These are phyloP conservation scores for Stichodactyla mertensii DNA, from an alignment of 64 coral and sea anemone genomes.

Conservation along the genomic window DNA sequence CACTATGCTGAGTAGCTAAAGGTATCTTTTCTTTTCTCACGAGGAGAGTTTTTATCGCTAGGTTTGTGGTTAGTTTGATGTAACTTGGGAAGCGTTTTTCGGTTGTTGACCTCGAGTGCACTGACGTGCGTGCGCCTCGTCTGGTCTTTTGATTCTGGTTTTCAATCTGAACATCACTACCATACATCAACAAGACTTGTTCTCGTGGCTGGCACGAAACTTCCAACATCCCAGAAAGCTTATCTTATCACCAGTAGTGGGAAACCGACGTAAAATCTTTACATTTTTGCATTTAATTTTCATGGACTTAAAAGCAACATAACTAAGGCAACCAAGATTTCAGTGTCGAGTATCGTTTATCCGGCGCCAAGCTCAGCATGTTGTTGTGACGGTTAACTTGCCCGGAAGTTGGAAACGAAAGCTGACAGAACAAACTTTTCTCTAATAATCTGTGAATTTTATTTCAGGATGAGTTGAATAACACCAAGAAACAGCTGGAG, in stretches of 20 bases:
- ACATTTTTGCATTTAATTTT: not conserved
- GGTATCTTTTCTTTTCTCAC: not conserved
- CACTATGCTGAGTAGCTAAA: not conserved
- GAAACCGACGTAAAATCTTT: not conserved
- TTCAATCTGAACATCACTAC: not conserved
- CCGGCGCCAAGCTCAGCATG: not conserved
- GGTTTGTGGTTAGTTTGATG: not conserved
- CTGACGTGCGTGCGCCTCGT: no score
- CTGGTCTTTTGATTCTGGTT: no score
- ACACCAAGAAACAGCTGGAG: conserved; percentile 16
- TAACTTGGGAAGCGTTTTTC: not conserved
- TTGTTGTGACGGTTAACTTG: not conserved
- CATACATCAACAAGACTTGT: not conserved
- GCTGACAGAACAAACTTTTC: not conserved
- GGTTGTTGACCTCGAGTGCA: not conserved
- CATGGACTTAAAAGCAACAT: not conserved
- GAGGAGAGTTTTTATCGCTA: not conserved
- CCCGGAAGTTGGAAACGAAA: not conserved
- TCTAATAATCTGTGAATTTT: not conserved
- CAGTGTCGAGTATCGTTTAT: not conserved
- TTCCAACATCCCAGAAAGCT: not conserved
- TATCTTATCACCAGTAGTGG: not conserved
- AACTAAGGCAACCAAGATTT: not conserved
- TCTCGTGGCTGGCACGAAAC: not conserved
- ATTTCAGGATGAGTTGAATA: conserved; percentile 17